Conservation (phyloP, 2,888 invertebrate species). For the Tetrapedia diversipes region DNA sequence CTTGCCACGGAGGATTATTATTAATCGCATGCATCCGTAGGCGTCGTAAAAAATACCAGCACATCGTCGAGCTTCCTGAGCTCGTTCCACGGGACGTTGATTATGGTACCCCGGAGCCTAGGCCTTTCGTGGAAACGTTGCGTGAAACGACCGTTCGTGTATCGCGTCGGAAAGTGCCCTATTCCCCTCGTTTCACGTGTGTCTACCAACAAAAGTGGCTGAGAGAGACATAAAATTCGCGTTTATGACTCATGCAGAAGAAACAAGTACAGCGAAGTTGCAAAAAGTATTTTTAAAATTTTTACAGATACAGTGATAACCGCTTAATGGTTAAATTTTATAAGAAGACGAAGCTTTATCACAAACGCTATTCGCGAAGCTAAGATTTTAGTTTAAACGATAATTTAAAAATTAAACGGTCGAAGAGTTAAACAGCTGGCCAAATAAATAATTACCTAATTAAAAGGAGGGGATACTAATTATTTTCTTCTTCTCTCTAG, state of each 20-base stretch:
- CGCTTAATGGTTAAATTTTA: neutral
- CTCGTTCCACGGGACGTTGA: conserved; percentile 14
- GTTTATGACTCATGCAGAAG: neutral
- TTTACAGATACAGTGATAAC: too few species aligned
- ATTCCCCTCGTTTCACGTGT: neutral
- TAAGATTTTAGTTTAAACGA: too few species aligned
- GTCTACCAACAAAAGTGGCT: neutral
- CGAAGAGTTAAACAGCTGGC: too few species aligned
- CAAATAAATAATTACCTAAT: too few species aligned
- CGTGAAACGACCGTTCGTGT: conserved; percentile 2
- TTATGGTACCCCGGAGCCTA: neutral
- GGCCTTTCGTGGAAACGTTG: neutral
- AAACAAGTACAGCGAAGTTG: too few species aligned
- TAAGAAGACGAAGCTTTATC: too few species aligned
- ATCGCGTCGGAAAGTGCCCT: neutral
- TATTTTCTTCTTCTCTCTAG: too few species aligned
- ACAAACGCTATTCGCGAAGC: too few species aligned
- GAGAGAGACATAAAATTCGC: neutral
- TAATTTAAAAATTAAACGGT: too few species aligned
- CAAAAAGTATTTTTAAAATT: too few species aligned
- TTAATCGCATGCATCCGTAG: conserved; percentile 23
- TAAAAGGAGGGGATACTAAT: too few species aligned
- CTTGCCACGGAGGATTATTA: conserved; percentile 14
- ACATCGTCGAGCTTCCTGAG: conserved; percentile 27
- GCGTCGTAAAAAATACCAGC: conserved; percentile 3